Conservation (phyloP, 2,797 vertebrate genomes). For the Liasis olivaceus region DNA sequence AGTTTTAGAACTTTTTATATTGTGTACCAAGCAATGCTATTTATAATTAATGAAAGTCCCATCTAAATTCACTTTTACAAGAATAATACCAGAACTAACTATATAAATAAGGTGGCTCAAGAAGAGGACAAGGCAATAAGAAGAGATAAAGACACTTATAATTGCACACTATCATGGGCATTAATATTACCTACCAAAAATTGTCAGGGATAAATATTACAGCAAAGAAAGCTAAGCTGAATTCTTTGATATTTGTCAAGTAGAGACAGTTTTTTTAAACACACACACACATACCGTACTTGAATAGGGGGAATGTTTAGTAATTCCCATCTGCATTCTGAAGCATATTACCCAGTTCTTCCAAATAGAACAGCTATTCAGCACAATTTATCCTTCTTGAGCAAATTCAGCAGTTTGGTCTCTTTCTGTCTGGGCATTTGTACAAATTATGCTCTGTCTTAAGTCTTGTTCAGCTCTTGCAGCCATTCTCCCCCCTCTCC, state of each 20-base stretch:
- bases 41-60: neutral
- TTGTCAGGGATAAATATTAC: neutral
- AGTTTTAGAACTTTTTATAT: neutral
- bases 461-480: neutral
- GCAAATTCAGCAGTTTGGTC: neutral
- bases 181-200: neutral
- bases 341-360: neutral
- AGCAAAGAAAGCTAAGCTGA: neutral
- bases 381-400: neutral
- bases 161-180: neutral
- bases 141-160: neutral
- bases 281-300: neutral
- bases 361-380: neutral
- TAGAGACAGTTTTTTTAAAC: neutral
- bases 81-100: neutral
- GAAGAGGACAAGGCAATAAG: neutral
- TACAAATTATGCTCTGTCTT: neutral
- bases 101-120: neutral
- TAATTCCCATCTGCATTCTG: neutral
- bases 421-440: neutral
- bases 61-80: neutral
- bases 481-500: neutral
- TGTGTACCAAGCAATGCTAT: neutral
- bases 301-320: neutral
- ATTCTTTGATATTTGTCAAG: neutral